Evolutionary conservation across 2,797 vertebrate genomes (phyloP).

Genomic region (Eleutherodactylus coqui): DNA sequence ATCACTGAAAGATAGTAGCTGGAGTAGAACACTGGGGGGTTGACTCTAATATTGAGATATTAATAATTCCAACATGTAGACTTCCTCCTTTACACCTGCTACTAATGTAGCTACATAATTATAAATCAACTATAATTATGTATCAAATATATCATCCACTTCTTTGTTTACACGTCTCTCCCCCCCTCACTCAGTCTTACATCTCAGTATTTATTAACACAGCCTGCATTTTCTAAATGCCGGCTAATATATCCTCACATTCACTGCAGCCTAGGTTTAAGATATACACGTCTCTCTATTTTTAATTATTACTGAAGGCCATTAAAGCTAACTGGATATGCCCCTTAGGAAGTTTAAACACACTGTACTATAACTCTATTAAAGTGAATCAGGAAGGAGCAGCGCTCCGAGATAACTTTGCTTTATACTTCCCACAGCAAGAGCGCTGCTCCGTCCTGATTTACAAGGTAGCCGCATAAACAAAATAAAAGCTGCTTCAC

Average conservation of each 20-base stretch:
- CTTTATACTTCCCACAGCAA: slow-evolving; percentile 4
- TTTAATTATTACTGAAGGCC: slow-evolving; percentile 52
- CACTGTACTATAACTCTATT: slow-evolving; percentile 40
- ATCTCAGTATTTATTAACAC: slow-evolving; percentile 51
- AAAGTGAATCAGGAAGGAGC: slow-evolving; percentile 14
- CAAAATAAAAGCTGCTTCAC: slow-evolving; percentile 40
- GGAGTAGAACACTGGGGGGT: slow-evolving; percentile 53
- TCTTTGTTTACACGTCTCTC: slow-evolving; percentile 49
- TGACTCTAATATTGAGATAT: slow-evolving; percentile 56
- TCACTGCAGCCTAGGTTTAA: slow-evolving; percentile 35
- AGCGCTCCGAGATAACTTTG: background rate
- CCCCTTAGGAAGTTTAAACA: slow-evolving; percentile 46
- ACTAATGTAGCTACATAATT: slow-evolving; percentile 53
- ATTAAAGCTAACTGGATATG: slow-evolving; percentile 44
- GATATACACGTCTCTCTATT: slow-evolving; percentile 44
- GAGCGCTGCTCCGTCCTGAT: slow-evolving; percentile 28
- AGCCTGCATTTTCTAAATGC: slow-evolving; percentile 30
- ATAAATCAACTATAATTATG: slow-evolving; percentile 63
- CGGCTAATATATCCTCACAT: slow-evolving; percentile 44
- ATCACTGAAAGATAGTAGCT: slow-evolving; percentile 42
- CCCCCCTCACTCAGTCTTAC: background rate
- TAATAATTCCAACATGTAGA: slow-evolving; percentile 49
- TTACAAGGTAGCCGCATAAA: slow-evolving; percentile 43
- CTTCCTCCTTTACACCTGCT: slow-evolving; percentile 58
- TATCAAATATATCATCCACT: slow-evolving; percentile 58